phyloP scores from a whole-genome alignment of 1,140 invertebrate genomes.

The Eurosta solidaginis region DNA sequence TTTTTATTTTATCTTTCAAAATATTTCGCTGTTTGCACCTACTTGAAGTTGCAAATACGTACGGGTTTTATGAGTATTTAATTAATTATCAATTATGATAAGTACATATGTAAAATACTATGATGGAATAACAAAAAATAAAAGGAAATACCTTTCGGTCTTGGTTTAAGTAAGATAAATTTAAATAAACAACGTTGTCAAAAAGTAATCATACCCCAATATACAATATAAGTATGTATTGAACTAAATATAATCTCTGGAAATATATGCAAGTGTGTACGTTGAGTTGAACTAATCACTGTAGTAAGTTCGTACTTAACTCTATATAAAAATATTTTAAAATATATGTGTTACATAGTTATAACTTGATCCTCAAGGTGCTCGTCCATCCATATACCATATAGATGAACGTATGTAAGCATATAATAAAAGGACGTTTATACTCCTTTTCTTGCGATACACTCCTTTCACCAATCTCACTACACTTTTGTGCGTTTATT shows the following conservation, averaged over 20 bases:
- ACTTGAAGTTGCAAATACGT: neutral
- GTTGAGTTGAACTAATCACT: neutral
- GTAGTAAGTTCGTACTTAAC: neutral
- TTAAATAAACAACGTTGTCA: neutral
- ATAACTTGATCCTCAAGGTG: neutral
- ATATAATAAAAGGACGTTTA: neutral
- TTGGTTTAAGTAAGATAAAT: neutral
- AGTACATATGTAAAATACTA: neutral
- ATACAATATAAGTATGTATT: no score
- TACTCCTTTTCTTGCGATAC: neutral
- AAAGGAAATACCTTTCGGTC: neutral
- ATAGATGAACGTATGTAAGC: no score
- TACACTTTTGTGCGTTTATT: conserved; percentile 55
- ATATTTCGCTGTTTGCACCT: neutral
- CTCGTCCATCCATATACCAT: no score
- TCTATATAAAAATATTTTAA: conserved; percentile 22
- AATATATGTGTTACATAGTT: conserved; percentile 9
- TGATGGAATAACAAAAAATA: neutral
- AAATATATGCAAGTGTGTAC: neutral
- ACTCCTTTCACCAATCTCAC: no score
- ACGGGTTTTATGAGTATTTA: neutral
- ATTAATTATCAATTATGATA: neutral
- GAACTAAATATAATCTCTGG: conserved; percentile 3
- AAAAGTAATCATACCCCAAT: conserved; percentile 1
- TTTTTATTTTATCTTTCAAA: conserved; percentile 7